Conservation (phyloP, 2,888 invertebrate genomes). For the Diadegma fenestrale region DNA sequence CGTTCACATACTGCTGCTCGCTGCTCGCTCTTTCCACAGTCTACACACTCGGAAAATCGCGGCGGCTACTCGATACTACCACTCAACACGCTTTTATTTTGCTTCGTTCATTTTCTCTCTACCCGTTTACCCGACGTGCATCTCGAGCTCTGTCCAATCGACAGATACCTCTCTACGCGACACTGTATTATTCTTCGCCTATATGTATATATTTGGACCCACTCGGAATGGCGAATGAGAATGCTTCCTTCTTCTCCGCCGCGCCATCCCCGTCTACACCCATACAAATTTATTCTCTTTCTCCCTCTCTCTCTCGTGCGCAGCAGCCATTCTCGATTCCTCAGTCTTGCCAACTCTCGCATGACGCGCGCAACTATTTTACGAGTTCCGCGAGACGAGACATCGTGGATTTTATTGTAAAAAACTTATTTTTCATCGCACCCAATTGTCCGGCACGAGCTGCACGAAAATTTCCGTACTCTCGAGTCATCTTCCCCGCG, state of each 20-base stretch:
- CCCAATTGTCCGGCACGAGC: neutral
- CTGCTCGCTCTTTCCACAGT: neutral
- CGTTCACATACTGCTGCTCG: neutral
- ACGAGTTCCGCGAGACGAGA: neutral
- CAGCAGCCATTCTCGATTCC: conserved; percentile 73
- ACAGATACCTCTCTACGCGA: conserved; percentile 61
- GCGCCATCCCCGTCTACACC: conserved; percentile 4
- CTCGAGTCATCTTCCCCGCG: neutral
- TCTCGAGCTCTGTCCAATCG: conserved; percentile 78
- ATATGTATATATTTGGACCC: conserved; percentile 59
- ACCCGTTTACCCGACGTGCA: conserved; percentile 80
- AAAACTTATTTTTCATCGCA: neutral
- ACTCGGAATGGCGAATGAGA: conserved; percentile 64
- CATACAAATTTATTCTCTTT: conserved; percentile 4
- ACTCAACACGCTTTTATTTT: conserved; percentile 39
- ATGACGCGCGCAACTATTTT: conserved; percentile 7
- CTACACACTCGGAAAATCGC: conserved; percentile 29
- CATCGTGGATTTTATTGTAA: too few species aligned
- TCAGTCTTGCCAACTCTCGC: conserved; percentile 71
- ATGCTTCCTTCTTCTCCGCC: conserved; percentile 71
- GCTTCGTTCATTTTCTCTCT: conserved; percentile 52
- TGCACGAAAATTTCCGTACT: conserved; percentile 5
- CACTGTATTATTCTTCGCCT: conserved; percentile 24
- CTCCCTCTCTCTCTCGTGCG: conserved; percentile 14
- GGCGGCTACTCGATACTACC: conserved; percentile 30